Percentiles rank a stretch among this genome's conserved stretches.
These are phyloP conservation scores for Remorina albescens DNA, from an alignment of 2,797 vertebrate genomes.

Conservation along the genomic window DNA sequence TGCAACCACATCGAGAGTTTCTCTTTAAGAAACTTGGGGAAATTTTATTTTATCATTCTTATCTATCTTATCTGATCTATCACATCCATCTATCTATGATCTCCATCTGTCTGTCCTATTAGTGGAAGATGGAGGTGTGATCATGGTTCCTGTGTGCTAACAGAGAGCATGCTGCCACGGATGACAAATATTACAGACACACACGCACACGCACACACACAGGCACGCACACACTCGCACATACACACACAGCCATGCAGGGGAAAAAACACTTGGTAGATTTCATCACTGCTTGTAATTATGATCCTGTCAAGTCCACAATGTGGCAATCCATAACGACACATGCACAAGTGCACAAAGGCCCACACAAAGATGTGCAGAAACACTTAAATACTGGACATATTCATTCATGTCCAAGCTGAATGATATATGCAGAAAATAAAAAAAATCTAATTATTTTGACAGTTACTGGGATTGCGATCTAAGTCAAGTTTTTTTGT, in stretches of 20 bases:
- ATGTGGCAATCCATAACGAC: constrained; percentile 96
- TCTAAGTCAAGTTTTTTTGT: too few relatives aligned
- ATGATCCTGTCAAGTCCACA: constrained; percentile 99
- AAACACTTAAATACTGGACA: constrained; percentile 13
- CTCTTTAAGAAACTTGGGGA: constrained; percentile 19
- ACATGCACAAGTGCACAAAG: constrained; percentile 38
- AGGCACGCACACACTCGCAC: constrained; percentile 90
- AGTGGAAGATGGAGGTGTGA: constrained; percentile 93
- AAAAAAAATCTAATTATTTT: too few relatives aligned
- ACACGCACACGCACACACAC: constrained; percentile 90
- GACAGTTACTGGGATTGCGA: too few relatives aligned
- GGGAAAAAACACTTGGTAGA: constrained; percentile 96
- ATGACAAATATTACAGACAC: constrained; percentile 95
- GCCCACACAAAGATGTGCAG: background rate
- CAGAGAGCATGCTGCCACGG: constrained; percentile 85
- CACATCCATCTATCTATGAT: constrained; percentile 55
- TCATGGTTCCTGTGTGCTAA: constrained; percentile 94
- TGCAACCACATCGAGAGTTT: constrained; percentile 24
- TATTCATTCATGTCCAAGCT: constrained; percentile 20
- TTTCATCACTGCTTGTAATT: constrained; percentile 99
- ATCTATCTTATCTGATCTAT: constrained; percentile 27
- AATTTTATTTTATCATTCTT: too few relatives aligned
- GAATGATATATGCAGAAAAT: too few relatives aligned
- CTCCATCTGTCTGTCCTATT: constrained; percentile 83
- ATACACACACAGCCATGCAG: constrained; percentile 81